Percentiles rank a stretch among this genome's conserved stretches.
These are phyloP conservation scores for Pampusana beccarii DNA, from an alignment of 2,113 vertebrate genomes.

Conservation along the genomic window DNA sequence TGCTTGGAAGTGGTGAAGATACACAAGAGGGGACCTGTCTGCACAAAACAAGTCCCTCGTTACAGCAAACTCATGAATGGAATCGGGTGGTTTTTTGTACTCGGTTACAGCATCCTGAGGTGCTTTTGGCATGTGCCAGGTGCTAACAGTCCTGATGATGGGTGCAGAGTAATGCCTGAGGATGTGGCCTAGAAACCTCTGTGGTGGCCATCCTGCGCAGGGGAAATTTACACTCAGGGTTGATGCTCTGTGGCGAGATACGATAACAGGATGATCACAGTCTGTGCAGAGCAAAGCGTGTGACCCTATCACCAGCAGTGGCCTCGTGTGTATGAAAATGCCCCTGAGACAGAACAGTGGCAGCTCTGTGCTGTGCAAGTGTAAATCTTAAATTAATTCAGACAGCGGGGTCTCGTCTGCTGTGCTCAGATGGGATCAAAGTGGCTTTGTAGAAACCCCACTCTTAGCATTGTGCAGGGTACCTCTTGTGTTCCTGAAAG, in stretches of 20 bases:
- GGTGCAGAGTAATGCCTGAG: not conserved
- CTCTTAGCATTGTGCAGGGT: not conserved
- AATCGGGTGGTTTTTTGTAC: not conserved
- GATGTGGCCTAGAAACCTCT: not conserved
- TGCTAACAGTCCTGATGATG: not conserved
- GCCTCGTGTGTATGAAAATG: not conserved
- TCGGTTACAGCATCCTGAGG: not conserved
- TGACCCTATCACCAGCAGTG: not conserved
- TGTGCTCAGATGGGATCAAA: not conserved
- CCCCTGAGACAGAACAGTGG: not conserved
- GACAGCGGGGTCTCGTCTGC: not conserved
- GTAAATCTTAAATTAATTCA: constrained; percentile 32
- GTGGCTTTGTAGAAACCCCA: not conserved
- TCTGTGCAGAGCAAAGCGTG: not conserved
- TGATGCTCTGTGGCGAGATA: not conserved
- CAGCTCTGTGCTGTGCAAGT: not conserved
- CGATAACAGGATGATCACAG: not conserved
- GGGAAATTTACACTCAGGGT: not conserved
- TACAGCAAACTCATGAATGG: accelerated
- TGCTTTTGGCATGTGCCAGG: not conserved
- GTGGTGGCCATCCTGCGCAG: not conserved
- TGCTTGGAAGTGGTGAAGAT: not conserved
- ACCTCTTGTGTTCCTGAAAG: not conserved
- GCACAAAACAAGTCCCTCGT: not conserved
- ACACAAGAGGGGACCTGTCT: not conserved